Evolutionary conservation across 2,797 vertebrate species (phyloP).

Genomic region (Manis crassicaudata): DNA sequence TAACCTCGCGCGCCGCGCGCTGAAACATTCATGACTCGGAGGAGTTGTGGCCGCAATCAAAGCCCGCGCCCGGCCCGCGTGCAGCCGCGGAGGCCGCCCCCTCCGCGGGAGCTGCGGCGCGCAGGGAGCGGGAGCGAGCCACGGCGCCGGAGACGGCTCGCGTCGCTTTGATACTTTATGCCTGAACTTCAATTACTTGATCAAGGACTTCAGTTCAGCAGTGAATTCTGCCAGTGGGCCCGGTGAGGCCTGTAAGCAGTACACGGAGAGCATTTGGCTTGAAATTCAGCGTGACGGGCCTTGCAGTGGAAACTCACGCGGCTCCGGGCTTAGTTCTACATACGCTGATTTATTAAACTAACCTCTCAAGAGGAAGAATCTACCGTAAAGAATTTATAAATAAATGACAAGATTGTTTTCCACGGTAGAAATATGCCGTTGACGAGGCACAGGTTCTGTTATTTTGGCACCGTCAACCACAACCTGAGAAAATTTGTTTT

Average conservation of each 20-base stretch:
- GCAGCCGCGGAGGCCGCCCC: constrained; percentile 64
- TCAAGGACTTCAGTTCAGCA: constrained; percentile 83
- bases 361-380: neutral
- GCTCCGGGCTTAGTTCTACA: neutral
- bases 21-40: constrained; percentile 92
- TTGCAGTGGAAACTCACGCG: neutral
- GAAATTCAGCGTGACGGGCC: neutral
- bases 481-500: neutral
- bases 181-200: constrained; percentile 82
- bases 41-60: constrained; percentile 89
- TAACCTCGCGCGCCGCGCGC: constrained; percentile 81
- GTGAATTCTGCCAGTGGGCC: constrained; percentile 75
- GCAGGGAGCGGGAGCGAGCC: neutral
- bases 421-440: neutral
- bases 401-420: constrained; percentile 43
- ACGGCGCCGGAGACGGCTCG: rapidly evolving
- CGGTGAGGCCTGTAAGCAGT: constrained; percentile 54
- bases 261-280: constrained; percentile 37
- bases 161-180: constrained; percentile 84
- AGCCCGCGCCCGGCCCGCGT: constrained; percentile 74
- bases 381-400: constrained; percentile 34
- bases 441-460: neutral
- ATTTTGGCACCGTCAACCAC: neutral
- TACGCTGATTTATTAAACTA: neutral
- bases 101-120: neutral